Evolutionary conservation across 2,113 vertebrate species (phyloP).

Genomic region (Capricornis sumatraensis): DNA sequence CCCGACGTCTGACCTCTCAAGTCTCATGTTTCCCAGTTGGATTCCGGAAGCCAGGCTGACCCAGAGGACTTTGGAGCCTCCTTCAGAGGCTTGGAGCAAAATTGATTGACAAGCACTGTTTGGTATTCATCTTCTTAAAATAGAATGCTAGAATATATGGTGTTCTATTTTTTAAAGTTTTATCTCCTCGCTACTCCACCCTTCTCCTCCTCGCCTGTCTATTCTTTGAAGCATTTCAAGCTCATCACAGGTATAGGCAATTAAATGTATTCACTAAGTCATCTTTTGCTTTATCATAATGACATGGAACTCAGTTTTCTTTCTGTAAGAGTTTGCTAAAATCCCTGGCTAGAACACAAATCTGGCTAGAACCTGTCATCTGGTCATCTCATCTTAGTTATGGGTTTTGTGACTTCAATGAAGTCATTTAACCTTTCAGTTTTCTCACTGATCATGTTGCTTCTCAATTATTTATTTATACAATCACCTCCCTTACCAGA

Average conservation of each 20-base stretch:
- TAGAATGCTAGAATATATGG: neutral
- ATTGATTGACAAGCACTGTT: neutral
- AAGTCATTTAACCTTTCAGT: neutral
- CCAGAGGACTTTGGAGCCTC: neutral
- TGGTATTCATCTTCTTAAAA: neutral
- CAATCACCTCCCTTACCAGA: neutral
- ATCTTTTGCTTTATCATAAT: neutral
- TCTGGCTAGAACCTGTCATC: neutral
- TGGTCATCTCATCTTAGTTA: neutral
- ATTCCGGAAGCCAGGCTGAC: neutral
- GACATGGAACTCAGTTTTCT: neutral
- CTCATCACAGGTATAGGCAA: neutral
- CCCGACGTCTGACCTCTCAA: neutral
- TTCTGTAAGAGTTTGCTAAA: neutral
- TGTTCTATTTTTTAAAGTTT: neutral
- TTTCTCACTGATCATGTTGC: neutral
- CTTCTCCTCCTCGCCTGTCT: neutral
- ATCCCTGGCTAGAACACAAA: neutral
- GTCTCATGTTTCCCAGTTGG: neutral
- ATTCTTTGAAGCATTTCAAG: conserved; percentile 1
- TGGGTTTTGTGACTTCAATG: neutral
- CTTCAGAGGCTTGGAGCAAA: neutral
- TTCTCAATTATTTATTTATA: neutral
- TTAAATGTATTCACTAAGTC: neutral
- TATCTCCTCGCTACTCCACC: neutral